A percentile compares a stretch with the other conserved stretches of the same genome.
phyloP scores from a whole-genome alignment of 2,888 invertebrate genomes.

The Amphipyra tragopoginis region DNA sequence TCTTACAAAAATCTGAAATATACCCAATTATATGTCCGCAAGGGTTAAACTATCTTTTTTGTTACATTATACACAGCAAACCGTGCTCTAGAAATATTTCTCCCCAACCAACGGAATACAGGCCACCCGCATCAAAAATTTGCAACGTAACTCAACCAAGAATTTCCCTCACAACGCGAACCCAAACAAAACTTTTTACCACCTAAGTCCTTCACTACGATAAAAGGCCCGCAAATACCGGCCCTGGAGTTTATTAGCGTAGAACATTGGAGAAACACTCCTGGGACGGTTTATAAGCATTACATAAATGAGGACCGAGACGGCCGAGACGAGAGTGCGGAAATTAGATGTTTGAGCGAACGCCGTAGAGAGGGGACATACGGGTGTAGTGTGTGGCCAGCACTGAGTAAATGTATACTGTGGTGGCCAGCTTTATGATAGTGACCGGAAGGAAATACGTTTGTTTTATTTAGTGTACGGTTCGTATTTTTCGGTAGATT shows the following conservation, averaged over 20 bases:
- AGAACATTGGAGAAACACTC: conserved; percentile 35
- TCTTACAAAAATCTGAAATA: too few relatives aligned
- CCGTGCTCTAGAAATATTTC: too few relatives aligned
- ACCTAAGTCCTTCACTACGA: conserved; percentile 1
- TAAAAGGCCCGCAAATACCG: conserved; percentile 18
- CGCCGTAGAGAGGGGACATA: conserved; percentile 37
- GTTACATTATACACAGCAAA: too few relatives aligned
- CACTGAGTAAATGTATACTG: too few relatives aligned
- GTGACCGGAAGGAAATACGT: too few relatives aligned
- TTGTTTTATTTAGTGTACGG: too few relatives aligned
- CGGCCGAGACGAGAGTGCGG: conserved; percentile 51
- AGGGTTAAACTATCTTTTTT: too few relatives aligned
- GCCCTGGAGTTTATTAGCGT: conserved; percentile 34
- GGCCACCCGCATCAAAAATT: background rate
- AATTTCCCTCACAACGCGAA: background rate
- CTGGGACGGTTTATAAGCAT: conserved; percentile 43
- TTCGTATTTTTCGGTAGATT: too few relatives aligned
- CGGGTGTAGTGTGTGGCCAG: conserved; percentile 1
- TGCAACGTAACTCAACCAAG: background rate
- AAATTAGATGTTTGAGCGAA: conserved; percentile 67
- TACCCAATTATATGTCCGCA: too few relatives aligned
- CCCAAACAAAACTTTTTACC: background rate
- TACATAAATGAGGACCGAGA: conserved; percentile 46
- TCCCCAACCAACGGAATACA: background rate
- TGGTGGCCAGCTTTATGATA: too few relatives aligned